These are phyloP conservation scores for Donacobius atricapilla DNA, from an alignment of 2,113 vertebrate species.

Conservation along the genomic window DNA sequence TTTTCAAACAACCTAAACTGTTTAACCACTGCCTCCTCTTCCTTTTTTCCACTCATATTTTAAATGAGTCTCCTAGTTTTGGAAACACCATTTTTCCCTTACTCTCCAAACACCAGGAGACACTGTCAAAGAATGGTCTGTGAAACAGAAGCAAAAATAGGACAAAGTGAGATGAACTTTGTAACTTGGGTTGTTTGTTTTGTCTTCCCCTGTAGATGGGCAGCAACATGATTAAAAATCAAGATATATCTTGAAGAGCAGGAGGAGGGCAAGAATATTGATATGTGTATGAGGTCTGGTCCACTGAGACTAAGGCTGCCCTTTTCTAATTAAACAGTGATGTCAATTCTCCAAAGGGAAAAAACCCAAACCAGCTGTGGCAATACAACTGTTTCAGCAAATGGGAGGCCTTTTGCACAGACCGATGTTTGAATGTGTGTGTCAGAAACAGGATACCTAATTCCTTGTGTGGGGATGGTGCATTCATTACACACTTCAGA, in stretches of 20 bases:
- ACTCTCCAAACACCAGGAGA: neutral
- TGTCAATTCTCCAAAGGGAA: neutral
- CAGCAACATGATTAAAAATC: neutral
- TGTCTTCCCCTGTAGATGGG: neutral
- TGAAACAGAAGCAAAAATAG: constrained; percentile 7
- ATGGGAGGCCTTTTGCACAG: neutral
- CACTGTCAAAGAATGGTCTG: neutral
- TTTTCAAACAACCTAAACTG: neutral
- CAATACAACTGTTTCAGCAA: constrained; percentile 15
- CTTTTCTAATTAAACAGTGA: constrained; percentile 55
- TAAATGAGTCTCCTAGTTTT: neutral
- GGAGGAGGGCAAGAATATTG: neutral
- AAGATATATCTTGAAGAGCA: neutral
- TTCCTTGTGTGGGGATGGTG: neutral
- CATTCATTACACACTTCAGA: constrained; percentile 55
- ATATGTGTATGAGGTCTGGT: neutral
- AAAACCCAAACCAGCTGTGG: constrained; percentile 27
- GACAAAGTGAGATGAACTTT: neutral
- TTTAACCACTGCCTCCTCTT: neutral
- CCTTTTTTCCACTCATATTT: neutral
- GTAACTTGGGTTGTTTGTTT: neutral
- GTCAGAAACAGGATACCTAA: constrained; percentile 47
- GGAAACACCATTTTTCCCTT: neutral
- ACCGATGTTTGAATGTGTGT: constrained; percentile 11
- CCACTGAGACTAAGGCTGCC: neutral